Evolutionary conservation across 2,888 invertebrate genomes (phyloP).

Genomic region (Pseudeuparius sepicola): DNA sequence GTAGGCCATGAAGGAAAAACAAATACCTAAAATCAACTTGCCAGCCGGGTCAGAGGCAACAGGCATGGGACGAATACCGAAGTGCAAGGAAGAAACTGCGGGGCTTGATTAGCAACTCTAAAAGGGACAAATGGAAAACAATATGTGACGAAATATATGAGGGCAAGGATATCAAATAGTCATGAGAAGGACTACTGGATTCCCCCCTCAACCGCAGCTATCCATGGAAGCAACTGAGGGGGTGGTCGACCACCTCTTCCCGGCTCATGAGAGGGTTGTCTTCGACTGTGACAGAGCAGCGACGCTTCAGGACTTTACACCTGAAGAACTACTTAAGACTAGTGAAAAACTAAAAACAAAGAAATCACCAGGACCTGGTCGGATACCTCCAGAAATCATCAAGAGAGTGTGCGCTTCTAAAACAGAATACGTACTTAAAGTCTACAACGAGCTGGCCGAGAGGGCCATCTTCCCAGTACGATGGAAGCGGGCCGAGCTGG

Average conservation of each 20-base stretch:
- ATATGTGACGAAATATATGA: slow-evolving; percentile 14
- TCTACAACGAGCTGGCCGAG: too few relatives aligned
- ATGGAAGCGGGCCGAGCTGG: too few relatives aligned
- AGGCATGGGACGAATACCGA: slow-evolving; percentile 6
- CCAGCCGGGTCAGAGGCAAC: background rate
- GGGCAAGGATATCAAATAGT: slow-evolving; percentile 18
- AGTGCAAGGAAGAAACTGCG: slow-evolving; percentile 11
- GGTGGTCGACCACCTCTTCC: slow-evolving; percentile 14
- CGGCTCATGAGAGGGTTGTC: slow-evolving; percentile 8
- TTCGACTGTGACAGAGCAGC: slow-evolving; percentile 7
- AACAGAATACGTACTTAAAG: slow-evolving; percentile 3
- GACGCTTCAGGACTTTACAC: slow-evolving; percentile 6
- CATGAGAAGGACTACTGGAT: slow-evolving; percentile 12
- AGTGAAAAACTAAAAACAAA: slow-evolving; percentile 10
- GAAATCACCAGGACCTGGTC: slow-evolving; percentile 10
- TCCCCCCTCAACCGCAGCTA: slow-evolving; percentile 12
- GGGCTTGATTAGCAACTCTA: too few relatives aligned
- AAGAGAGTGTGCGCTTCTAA: slow-evolving; percentile 3
- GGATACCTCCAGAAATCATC: slow-evolving; percentile 10
- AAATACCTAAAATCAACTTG: too few relatives aligned
- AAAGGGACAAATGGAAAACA: slow-evolving; percentile 11
- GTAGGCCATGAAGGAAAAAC: too few relatives aligned
- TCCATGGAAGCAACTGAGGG: slow-evolving; percentile 8
- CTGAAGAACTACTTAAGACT: slow-evolving; percentile 14
- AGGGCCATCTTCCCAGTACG: background rate